phyloP scores from a whole-genome alignment of 2,113 vertebrate species.

The Grantiella picta region DNA sequence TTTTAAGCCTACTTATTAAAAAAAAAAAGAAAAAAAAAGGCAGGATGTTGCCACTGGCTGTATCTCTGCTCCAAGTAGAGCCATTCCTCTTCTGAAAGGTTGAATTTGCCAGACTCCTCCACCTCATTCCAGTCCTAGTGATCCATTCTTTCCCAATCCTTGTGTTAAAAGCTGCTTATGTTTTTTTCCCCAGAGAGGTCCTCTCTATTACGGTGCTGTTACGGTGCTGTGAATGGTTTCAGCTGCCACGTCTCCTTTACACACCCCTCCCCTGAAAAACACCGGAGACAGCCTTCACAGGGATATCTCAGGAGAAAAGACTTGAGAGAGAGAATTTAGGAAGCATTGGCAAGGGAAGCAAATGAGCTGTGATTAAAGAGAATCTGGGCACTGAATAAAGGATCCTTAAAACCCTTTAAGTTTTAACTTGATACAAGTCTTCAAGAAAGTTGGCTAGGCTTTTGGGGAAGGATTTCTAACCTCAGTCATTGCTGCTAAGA shows the following conservation, averaged over 20 bases:
- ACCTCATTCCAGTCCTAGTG: not conserved
- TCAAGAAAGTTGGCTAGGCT: not conserved
- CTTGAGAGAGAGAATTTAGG: not conserved
- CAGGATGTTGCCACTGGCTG: conserved; percentile 22
- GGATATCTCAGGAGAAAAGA: not conserved
- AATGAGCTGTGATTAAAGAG: not conserved
- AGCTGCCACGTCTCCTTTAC: not conserved
- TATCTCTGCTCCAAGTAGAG: conserved; percentile 11
- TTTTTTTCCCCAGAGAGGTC: not conserved
- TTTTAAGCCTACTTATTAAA: not conserved
- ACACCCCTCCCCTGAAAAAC: not conserved
- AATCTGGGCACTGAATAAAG: not conserved
- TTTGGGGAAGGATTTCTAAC: conserved; percentile 17
- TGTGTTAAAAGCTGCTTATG: not conserved
- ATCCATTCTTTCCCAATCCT: not conserved
- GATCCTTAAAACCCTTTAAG: not conserved
- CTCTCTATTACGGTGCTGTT: not conserved
- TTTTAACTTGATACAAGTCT: not conserved
- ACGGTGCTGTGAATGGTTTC: not conserved
- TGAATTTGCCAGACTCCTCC: not conserved
- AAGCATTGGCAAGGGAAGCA: not conserved
- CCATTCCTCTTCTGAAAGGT: not conserved
- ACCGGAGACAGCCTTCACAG: not conserved
- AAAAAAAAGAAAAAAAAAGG: not conserved
- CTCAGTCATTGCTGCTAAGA: conserved; percentile 30